Conservation (phyloP, 2,797 vertebrate species). For the Hirundo rustica region DNA sequence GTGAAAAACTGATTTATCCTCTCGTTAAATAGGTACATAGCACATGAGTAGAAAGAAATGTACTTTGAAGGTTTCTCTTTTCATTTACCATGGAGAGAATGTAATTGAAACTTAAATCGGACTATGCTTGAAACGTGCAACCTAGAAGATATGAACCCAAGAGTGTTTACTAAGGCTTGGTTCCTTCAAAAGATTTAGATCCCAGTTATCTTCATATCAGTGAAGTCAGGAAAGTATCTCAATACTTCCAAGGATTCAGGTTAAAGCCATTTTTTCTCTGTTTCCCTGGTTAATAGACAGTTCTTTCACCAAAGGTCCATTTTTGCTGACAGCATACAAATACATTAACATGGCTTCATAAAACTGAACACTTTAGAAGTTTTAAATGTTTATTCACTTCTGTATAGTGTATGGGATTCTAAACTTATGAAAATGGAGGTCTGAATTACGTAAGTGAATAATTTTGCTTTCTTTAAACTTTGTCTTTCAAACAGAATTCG, state of each 20-base stretch:
- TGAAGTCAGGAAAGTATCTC: background rate
- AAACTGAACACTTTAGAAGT: fast-evolving
- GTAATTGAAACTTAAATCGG: background rate
- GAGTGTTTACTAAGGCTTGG: background rate
- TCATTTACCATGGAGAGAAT: background rate
- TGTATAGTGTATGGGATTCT: background rate
- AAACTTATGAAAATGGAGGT: background rate
- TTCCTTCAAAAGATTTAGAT: background rate
- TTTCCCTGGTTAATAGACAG: background rate
- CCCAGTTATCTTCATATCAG: background rate
- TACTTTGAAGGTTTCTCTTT: background rate
- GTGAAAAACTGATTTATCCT: background rate
- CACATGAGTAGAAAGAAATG: background rate
- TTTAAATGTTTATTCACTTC: background rate
- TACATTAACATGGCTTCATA: background rate
- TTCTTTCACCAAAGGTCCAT: background rate
- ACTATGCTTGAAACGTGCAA: background rate
- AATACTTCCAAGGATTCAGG: background rate
- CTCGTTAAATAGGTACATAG: background rate
- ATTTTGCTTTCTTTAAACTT: background rate
- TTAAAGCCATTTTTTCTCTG: background rate
- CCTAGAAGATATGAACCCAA: background rate
- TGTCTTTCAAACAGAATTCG: background rate
- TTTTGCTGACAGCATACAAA: background rate
- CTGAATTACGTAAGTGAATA: background rate